These are phyloP conservation scores for Drosophila orosa DNA, from an alignment of 1,140 invertebrate genomes.

Conservation along the genomic window DNA sequence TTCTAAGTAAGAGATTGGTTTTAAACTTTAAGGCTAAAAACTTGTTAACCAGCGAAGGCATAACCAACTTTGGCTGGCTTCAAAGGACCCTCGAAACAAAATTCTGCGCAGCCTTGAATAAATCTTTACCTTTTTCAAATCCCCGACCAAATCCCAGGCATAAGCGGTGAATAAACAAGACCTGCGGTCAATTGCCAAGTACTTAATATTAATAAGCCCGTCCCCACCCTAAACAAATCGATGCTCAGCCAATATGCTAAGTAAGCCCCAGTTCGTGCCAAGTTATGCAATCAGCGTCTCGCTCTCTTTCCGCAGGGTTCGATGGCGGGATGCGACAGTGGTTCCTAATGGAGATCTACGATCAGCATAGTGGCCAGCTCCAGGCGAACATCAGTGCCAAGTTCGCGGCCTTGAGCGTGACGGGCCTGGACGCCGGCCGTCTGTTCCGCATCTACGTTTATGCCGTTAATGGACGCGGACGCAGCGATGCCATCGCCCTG, in stretches of 20 bases:
- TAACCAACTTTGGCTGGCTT: not conserved
- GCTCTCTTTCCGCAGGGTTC: constrained; percentile 86
- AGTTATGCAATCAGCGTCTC: constrained; percentile 39
- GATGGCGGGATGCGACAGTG: constrained; percentile 90
- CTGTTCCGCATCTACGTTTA: constrained; percentile 88
- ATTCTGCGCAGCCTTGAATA: constrained; percentile 18
- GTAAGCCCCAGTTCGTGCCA: constrained; percentile 45
- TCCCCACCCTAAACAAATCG: not conserved
- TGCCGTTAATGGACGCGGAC: constrained; percentile 87
- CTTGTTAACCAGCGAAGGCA: not conserved
- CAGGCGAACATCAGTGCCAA: constrained; percentile 89
- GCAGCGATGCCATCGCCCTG: constrained; percentile 86
- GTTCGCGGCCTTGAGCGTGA: constrained; percentile 88
- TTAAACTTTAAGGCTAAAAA: not conserved
- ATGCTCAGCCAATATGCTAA: constrained; percentile 40
- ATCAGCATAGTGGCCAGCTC: constrained; percentile 87
- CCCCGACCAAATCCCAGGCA: constrained; percentile 1
- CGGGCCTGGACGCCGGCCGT: constrained; percentile 88
- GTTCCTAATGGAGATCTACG: constrained; percentile 90
- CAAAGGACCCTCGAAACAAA: not conserved
- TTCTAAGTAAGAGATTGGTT: no score
- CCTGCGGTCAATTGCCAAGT: constrained; percentile 24
- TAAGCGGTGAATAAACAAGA: constrained; percentile 16
- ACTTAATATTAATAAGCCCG: constrained; percentile 40
- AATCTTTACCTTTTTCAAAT: constrained; percentile 27